Percentiles rank a stretch among this genome's conserved stretches.
phyloP scores from a whole-genome alignment of 2,113 vertebrate genomes.

The Phaetusa simplex region DNA sequence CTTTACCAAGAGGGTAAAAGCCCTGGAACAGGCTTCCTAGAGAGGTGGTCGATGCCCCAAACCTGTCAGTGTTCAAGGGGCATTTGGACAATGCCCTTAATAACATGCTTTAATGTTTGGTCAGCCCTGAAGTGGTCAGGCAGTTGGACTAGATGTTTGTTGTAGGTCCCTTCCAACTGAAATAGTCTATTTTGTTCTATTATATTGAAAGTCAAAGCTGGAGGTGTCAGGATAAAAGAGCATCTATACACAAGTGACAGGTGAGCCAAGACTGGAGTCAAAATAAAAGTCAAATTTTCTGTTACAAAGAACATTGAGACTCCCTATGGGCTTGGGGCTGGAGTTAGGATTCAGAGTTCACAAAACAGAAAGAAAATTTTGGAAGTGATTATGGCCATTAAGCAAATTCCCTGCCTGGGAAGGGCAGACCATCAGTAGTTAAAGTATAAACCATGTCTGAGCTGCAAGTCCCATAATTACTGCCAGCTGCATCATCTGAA shows the following conservation, averaged over 20 bases:
- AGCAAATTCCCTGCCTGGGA: background rate
- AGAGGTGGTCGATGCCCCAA: background rate
- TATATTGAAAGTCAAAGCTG: background rate
- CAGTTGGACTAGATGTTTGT: background rate
- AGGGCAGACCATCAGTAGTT: background rate
- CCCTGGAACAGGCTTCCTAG: background rate
- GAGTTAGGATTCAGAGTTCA: background rate
- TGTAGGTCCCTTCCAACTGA: no score
- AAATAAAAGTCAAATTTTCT: background rate
- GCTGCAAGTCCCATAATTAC: background rate
- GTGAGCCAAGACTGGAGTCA: background rate
- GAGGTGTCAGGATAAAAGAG: background rate
- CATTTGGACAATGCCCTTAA: background rate
- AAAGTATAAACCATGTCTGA: background rate
- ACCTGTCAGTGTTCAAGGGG: background rate
- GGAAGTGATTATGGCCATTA: background rate
- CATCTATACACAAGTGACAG: background rate
- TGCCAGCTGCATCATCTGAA: background rate
- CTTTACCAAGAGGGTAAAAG: background rate
- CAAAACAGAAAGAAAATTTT: background rate
- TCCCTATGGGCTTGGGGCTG: background rate
- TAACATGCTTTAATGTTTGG: background rate
- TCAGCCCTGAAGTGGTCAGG: background rate
- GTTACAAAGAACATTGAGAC: background rate
- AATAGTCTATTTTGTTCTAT: background rate